These are phyloP conservation scores for Arctocebus calabarensis DNA, from an alignment of 2,797 vertebrate species.

Conservation along the genomic window DNA sequence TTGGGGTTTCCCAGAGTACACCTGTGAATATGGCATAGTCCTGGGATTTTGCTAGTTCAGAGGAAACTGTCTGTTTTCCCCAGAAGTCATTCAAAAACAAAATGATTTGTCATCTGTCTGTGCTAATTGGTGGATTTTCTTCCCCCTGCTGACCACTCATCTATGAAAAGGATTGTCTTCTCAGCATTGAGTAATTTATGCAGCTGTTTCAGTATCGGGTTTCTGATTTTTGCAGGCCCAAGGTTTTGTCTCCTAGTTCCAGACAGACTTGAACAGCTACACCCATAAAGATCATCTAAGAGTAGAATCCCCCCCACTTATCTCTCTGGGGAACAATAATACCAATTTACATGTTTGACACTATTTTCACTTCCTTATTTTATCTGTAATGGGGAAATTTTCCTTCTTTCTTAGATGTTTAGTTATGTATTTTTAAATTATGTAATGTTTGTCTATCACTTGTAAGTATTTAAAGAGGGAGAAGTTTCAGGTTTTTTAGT, in stretches of 20 bases:
- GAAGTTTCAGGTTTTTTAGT: not conserved
- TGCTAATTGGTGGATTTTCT: not conserved
- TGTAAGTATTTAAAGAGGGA: not conserved
- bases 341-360: not conserved
- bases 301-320: not conserved
- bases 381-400: not conserved
- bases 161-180: not conserved
- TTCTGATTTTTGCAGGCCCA: not conserved
- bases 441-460: not conserved
- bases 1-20: not conserved
- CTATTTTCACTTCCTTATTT: conserved; percentile 38
- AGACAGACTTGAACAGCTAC: not conserved
- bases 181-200: not conserved
- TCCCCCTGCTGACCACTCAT: not conserved
- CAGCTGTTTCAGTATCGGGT: not conserved
- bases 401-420: not conserved
- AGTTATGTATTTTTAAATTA: not conserved
- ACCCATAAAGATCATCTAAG: not conserved
- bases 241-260: not conserved
- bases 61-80: not conserved
- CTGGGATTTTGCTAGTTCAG: not conserved
- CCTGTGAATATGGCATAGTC: not conserved
- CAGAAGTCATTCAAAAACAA: not conserved
- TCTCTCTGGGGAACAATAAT: not conserved
- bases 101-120: not conserved